phyloP scores from a whole-genome alignment of 2,797 vertebrate species.

The Molossus molossus region DNA sequence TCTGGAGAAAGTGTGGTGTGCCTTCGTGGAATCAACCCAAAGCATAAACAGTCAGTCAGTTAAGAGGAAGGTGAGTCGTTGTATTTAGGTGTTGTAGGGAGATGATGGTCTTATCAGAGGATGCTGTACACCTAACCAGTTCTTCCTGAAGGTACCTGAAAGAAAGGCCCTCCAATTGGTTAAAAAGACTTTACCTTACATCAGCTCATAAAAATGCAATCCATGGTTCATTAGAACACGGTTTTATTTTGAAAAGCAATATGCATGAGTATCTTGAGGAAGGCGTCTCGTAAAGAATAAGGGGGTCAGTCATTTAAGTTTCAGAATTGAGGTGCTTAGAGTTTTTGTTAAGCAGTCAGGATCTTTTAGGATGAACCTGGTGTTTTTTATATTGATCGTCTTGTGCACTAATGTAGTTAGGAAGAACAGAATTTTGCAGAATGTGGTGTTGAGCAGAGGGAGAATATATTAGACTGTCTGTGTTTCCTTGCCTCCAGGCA shows the following conservation, averaged over 20 bases:
- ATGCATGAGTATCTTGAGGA: background rate
- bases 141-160: background rate
- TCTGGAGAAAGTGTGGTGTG: background rate
- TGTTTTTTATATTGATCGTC: slow-evolving; percentile 61
- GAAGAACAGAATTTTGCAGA: slow-evolving; percentile 69
- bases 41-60: background rate
- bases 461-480: slow-evolving; percentile 67
- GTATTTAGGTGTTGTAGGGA: background rate
- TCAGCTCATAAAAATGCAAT: background rate
- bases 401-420: slow-evolving; percentile 74
- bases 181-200: background rate
- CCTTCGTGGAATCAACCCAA: background rate
- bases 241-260: slow-evolving; percentile 61
- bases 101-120: background rate
- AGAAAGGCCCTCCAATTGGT: background rate
- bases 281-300: background rate
- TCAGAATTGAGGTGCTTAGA: slow-evolving; percentile 14
- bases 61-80: background rate
- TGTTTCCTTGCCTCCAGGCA: slow-evolving; percentile 69
- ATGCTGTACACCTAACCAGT: background rate
- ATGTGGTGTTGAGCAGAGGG: slow-evolving; percentile 68
- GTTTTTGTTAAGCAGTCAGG: slow-evolving; percentile 61
- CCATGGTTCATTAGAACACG: slow-evolving; percentile 34
- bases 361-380: slow-evolving; percentile 68
- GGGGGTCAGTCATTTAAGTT: slow-evolving; percentile 47